Evolutionary conservation across 1,140 invertebrate species (phyloP), one percentile per base, ranked within the genome.

Genomic region (Ceratosolen solmsi): DNA sequence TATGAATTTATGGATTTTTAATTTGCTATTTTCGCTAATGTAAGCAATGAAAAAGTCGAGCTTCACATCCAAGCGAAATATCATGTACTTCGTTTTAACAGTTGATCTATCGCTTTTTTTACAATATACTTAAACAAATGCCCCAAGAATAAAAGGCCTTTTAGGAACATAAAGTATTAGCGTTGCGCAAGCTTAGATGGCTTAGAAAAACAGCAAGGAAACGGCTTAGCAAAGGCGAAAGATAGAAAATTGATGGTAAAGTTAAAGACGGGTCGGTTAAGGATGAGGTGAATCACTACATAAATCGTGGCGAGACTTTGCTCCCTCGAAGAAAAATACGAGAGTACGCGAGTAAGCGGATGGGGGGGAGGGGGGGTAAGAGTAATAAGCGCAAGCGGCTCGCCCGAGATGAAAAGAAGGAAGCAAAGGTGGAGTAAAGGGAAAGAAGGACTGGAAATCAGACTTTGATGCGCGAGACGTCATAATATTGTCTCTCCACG

Each of bases 401-500:
- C 36, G 65, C 5, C 4, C 25, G 25, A 49, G 63, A 38, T 33
- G 20, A 65, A 65, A 70, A 58, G 27, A 58, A 81, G 33, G 13
- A 71, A n/a, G n/a, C n/a, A n/a, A n/a, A n/a, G n/a, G n/a, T n/a
- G n/a, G n/a, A n/a, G n/a, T n/a, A n/a, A n/a, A n/a, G n/a, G n/a
- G 13, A 9, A n/a, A 51, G 20, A 73, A 58, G 41, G 25, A n/a
- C 13, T 0, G 51, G 15, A 27, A 22, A 2, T 9, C 36, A 2
- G 7, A 1, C 41, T n/a, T 46, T 46, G 68, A 13, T n/a, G 15
- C 36, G 25, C 82, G 82, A 85, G 83, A 84, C 82, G 85, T 87
- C 84, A 86, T 85, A 86, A 86, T 86, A 85, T 87, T 86, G 84
- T 84, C 84, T 85, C 78, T 68, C 82, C 77, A 56, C 33, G 49